A percentile compares a stretch with the other conserved stretches of the same genome.
phyloP scores from a whole-genome alignment of 2,888 invertebrate species.

The Caenorhabditis plicata region DNA sequence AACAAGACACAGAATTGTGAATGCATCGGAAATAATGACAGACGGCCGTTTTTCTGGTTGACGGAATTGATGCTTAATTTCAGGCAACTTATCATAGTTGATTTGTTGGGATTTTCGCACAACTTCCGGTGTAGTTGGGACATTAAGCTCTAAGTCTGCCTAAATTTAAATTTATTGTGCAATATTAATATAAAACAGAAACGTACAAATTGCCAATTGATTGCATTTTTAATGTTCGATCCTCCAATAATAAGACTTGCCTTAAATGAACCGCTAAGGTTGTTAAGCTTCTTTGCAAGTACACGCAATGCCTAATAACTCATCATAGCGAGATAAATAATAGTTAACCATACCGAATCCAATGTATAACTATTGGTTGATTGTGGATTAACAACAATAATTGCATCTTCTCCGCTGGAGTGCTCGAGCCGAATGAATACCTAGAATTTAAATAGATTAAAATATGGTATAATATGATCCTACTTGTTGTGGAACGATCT shows the following conservation, averaged over 20 bases:
- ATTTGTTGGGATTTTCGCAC: slow-evolving; percentile 61
- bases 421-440: slow-evolving; percentile 82
- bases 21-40: slow-evolving; percentile 82
- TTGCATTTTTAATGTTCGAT: slow-evolving; percentile 83
- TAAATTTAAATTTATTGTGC: slow-evolving; percentile 37
- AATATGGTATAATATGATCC: background rate
- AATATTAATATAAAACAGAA: background rate
- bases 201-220: slow-evolving; percentile 79
- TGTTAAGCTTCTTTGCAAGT: slow-evolving; percentile 53
- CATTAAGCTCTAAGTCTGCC: slow-evolving; percentile 76
- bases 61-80: slow-evolving; percentile 79
- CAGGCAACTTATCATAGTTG: slow-evolving; percentile 51
- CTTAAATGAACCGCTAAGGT: slow-evolving; percentile 78
- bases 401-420: slow-evolving; percentile 78
- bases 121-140: slow-evolving; percentile 69
- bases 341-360: slow-evolving; percentile 1
- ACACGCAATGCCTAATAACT: slow-evolving; percentile 8
- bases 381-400: slow-evolving; percentile 65
- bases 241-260: slow-evolving; percentile 87
- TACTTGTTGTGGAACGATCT: slow-evolving; percentile 73
- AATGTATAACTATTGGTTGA: slow-evolving; percentile 8
- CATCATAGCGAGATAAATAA: background rate
- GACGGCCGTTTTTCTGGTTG: slow-evolving; percentile 88
- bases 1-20: slow-evolving; percentile 80
- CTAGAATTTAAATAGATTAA: slow-evolving; percentile 54